Percentiles rank a stretch among this genome's conserved stretches.
These are phyloP conservation scores for Acanthosoma haemorrhoidale DNA, from an alignment of 2,888 invertebrate genomes.

Conservation along the genomic window DNA sequence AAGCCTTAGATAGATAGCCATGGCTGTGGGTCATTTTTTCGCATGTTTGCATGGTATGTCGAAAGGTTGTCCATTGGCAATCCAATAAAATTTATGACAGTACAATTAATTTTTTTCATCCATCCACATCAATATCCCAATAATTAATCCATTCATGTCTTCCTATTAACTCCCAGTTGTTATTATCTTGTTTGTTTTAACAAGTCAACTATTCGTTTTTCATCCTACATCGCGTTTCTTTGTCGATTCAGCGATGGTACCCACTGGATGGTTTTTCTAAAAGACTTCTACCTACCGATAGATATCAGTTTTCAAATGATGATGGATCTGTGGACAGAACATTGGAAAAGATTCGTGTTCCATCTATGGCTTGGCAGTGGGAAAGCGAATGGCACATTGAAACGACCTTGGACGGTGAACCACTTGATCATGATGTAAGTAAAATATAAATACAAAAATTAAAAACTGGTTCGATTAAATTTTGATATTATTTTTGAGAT, in stretches of 20 bases:
- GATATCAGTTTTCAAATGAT: conserved; percentile 76
- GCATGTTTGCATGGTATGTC: too few relatives aligned
- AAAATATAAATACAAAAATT: too few relatives aligned
- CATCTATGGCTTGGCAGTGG: conserved; percentile 95
- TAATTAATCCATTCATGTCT: too few relatives aligned
- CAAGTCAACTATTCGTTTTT: too few relatives aligned
- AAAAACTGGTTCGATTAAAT: not conserved
- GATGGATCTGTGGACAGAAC: conserved; percentile 75
- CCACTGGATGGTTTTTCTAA: conserved; percentile 83
- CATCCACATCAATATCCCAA: too few relatives aligned
- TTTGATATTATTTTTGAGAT: not conserved
- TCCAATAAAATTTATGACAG: too few relatives aligned
- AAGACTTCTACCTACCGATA: conserved; percentile 78
- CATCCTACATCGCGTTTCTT: not conserved
- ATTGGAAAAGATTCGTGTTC: conserved; percentile 74
- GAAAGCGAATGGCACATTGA: conserved; percentile 90
- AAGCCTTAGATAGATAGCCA: too few relatives aligned
- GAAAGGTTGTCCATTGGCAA: too few relatives aligned
- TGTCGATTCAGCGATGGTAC: conserved; percentile 66
- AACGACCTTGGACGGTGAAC: conserved; percentile 75
- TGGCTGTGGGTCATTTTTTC: too few relatives aligned
- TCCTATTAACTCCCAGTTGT: too few relatives aligned
- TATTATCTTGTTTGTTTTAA: too few relatives aligned
- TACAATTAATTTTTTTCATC: too few relatives aligned
- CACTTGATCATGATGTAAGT: conserved; percentile 73